Percentiles rank a stretch among this genome's conserved stretches.
phyloP scores from a whole-genome alignment of 2,797 vertebrate genomes.

The Taeniopygia guttata region DNA sequence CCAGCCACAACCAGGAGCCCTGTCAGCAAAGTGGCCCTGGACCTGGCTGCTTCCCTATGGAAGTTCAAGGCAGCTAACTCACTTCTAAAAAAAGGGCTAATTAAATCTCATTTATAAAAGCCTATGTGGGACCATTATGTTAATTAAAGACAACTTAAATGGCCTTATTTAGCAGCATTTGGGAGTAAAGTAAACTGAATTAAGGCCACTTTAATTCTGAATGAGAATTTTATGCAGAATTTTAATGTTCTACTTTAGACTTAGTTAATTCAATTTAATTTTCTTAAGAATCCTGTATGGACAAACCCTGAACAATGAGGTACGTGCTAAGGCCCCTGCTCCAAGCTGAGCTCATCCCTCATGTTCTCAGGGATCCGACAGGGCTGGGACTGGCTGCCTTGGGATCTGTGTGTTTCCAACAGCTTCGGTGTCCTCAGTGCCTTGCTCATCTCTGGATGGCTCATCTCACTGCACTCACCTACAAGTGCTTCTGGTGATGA shows the following conservation, averaged over 20 bases:
- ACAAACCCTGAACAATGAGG: not conserved
- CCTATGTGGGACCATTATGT: slow-evolving; percentile 18
- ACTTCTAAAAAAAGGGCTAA: not conserved
- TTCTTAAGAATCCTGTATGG: not conserved
- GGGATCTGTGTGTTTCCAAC: not conserved
- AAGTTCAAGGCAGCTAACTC: not conserved
- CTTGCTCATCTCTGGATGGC: not conserved
- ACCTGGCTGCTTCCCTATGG: not conserved
- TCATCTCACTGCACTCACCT: not conserved
- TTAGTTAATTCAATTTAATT: not conserved
- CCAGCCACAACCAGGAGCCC: not conserved
- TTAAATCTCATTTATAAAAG: slow-evolving; percentile 19
- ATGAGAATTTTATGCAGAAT: slow-evolving; percentile 18
- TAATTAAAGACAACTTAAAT: slow-evolving; percentile 44
- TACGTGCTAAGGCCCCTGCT: not conserved
- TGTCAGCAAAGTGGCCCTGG: not conserved
- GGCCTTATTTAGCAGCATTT: slow-evolving; percentile 17
- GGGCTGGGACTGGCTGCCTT: not conserved
- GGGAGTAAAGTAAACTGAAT: slow-evolving; percentile 31
- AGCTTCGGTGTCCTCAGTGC: not conserved
- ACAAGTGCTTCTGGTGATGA: not conserved
- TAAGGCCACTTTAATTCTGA: slow-evolving; percentile 9
- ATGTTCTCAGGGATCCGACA: not conserved
- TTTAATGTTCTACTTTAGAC: not conserved
- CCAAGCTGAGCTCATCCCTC: not conserved